phyloP scores from a whole-genome alignment of 2,888 invertebrate species.

The Tiliacea aurago region DNA sequence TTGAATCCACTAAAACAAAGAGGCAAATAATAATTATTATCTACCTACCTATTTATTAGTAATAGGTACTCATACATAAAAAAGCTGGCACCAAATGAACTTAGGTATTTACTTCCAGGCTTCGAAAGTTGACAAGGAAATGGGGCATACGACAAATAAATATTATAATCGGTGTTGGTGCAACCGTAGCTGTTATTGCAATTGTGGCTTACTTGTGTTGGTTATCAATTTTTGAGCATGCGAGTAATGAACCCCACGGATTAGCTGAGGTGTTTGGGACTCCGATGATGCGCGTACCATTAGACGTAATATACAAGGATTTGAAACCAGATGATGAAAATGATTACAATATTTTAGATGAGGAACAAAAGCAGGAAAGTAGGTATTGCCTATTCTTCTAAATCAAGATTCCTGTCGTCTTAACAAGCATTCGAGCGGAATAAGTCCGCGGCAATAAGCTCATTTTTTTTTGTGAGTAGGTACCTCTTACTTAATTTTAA shows the following conservation, averaged over 20 bases:
- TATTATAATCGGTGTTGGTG: slow-evolving; percentile 65
- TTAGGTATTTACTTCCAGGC: slow-evolving; percentile 70
- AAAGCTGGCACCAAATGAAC: neutral
- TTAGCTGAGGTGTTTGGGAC: slow-evolving; percentile 46
- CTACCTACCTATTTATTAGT: neutral
- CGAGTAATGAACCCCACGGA: slow-evolving; percentile 20
- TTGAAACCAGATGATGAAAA: slow-evolving; percentile 18
- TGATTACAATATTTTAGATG: slow-evolving; percentile 60
- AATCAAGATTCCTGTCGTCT: neutral
- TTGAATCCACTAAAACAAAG: neutral
- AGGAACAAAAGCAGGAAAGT: slow-evolving; percentile 37
- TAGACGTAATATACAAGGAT: slow-evolving; percentile 68
- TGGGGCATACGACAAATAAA: slow-evolving; percentile 74
- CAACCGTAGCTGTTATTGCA: slow-evolving; percentile 67
- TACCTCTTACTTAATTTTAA: too few species aligned
- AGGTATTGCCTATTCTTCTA: slow-evolving; percentile 35
- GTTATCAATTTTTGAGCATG: slow-evolving; percentile 37
- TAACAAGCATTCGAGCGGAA: neutral
- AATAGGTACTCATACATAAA: too few species aligned
- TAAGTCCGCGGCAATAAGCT: too few species aligned
- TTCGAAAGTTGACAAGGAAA: slow-evolving; percentile 73
- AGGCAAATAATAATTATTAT: neutral
- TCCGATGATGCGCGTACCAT: slow-evolving; percentile 75
- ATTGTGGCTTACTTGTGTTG: slow-evolving; percentile 73
- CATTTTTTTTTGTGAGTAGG: too few species aligned